Evolutionary conservation across 2,113 vertebrate genomes (phyloP), one percentile per base, ranked within the genome.

Genomic region (Anser cygnoides): DNA sequence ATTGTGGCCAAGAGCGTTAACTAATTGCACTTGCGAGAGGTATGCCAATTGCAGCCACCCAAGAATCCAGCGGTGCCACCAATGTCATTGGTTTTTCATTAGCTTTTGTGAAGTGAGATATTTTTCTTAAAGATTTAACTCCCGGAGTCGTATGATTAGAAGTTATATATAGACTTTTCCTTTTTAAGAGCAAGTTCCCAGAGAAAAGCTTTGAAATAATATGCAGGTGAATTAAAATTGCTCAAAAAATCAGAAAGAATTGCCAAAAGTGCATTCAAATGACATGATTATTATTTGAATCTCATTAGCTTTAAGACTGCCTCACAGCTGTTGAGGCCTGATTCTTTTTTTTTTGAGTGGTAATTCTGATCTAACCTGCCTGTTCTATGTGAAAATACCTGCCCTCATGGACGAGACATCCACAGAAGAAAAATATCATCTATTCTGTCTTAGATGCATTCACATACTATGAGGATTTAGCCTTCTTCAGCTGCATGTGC

Each of bases 321-420:
- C 74, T 84, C 28, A 29, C 11, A 62, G 50, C 50, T 94, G 50
- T 62, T 3, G 5, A 90, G 49, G 26, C 57, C 76, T 37, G 39
- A 92, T 76, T 78, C 11, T 82, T 52, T 89, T 43, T 62, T 62
- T 82, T 91, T 62, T 70, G 44, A 59, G 62, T 4, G 29, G 77
- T 76, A 92, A 94, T 79, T 89, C 80, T 55, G 70, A 70, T 57
- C 77, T 96, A 90, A 79, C 66, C 79, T 95, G 31, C 44, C 80
- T 94, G 59, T 79, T 70, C 86, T 81, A 14, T 1, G 0, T 77
- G 65, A 46, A 92, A 94, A 78, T n/a, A 92, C 63, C 49, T 92
- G 71, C 39, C 54, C 68, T 54, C 57, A 44, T 3, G 59, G 62
- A 68, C 41, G 65, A 93, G 72, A 76, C 68, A 59, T 8, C 26